Conservation (phyloP, 2,888 invertebrate genomes). For the Bimastos eiseni region DNA sequence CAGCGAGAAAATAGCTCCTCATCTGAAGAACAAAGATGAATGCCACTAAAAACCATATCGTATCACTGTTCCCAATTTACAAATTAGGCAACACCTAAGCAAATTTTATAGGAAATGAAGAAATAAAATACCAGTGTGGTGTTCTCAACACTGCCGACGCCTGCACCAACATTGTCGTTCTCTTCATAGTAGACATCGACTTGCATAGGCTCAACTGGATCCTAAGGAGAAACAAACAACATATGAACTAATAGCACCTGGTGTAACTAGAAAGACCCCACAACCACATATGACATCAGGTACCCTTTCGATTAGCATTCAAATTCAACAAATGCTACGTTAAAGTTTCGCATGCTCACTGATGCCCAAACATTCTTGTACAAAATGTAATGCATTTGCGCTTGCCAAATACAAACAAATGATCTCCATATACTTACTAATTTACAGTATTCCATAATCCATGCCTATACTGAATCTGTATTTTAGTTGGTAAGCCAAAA, state of each 20-base stretch:
- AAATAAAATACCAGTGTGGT: slow-evolving; percentile 35
- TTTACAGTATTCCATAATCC: neutral
- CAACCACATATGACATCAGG: neutral
- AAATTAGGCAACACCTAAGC: neutral
- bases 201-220: slow-evolving; percentile 83
- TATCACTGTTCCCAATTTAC: neutral
- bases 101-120: neutral
- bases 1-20: neutral
- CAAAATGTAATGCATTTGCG: neutral
- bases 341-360: too few species aligned
- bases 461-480: neutral
- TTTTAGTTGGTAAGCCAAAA: too few species aligned
- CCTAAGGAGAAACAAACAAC: neutral
- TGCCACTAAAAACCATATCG: neutral
- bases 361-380: neutral
- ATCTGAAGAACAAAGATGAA: neutral
- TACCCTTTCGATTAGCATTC: neutral
- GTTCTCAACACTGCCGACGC: slow-evolving; percentile 65
- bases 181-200: slow-evolving; percentile 92
- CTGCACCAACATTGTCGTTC: slow-evolving; percentile 75
- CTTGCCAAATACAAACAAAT: neutral
- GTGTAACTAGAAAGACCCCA: neutral
- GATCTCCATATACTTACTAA: neutral
- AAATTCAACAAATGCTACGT: neutral
- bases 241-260: neutral